phyloP scores from a whole-genome alignment of 2,797 vertebrate genomes.

The Furcifer pardalis region DNA sequence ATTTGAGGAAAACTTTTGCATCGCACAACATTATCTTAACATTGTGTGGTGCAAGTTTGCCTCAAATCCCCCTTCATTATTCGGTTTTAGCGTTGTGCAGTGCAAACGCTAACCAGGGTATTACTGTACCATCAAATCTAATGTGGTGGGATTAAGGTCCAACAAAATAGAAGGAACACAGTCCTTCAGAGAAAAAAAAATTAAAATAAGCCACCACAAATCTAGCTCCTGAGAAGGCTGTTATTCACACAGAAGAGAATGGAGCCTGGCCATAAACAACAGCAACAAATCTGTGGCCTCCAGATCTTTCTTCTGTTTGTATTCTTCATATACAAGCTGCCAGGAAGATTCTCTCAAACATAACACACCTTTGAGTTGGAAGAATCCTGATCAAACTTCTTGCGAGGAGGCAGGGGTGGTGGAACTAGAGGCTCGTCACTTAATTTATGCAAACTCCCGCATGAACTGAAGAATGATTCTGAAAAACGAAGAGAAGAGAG shows the following conservation, averaged over 20 bases:
- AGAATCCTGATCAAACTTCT: conserved; percentile 85
- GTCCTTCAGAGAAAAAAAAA: background rate
- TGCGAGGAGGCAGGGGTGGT: conserved; percentile 92
- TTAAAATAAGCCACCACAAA: background rate
- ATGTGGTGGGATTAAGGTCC: background rate
- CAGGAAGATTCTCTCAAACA: fast-evolving
- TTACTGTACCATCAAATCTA: background rate
- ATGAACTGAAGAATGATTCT: conserved; percentile 92
- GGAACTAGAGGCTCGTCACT: conserved; percentile 89
- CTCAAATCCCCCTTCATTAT: too few species aligned
- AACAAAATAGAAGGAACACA: background rate
- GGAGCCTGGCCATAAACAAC: background rate
- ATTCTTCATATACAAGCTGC: background rate
- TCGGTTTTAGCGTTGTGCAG: too few species aligned
- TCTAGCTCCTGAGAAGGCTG: background rate
- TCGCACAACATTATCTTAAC: too few species aligned
- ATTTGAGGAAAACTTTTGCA: too few species aligned
- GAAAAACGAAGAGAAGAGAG: conserved; percentile 10
- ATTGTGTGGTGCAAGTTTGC: too few species aligned
- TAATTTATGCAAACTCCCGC: conserved; percentile 89
- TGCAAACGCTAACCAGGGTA: too few species aligned
- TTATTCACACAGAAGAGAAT: background rate
- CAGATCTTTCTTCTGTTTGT: background rate
- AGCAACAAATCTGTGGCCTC: too few species aligned
- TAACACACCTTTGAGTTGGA: conserved; percentile 84